These are phyloP conservation scores for Chouioia cunea DNA, from an alignment of 2,888 invertebrate genomes.

Conservation along the genomic window DNA sequence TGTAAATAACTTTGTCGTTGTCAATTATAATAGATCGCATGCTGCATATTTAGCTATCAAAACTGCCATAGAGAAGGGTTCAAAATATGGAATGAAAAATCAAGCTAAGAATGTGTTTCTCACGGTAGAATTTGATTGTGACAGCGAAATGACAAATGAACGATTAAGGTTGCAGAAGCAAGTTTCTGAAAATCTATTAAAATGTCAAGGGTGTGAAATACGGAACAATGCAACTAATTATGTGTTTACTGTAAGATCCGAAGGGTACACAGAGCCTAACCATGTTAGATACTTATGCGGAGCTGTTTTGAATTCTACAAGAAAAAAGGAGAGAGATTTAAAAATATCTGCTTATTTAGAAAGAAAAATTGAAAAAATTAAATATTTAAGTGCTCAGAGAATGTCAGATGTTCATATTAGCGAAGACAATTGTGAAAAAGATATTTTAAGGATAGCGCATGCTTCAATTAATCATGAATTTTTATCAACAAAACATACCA, in stretches of 20 bases:
- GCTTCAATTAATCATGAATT: conserved; percentile 79
- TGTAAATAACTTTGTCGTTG: not conserved
- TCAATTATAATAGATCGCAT: conserved; percentile 20
- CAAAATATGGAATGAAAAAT: conserved; percentile 59
- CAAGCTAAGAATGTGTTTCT: conserved; percentile 32
- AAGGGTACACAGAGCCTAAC: conserved; percentile 57
- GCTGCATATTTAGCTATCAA: conserved; percentile 54
- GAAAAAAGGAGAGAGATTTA: conserved; percentile 70
- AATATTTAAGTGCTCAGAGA: conserved; percentile 74
- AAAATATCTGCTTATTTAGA: conserved; percentile 70
- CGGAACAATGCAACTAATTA: conserved; percentile 63
- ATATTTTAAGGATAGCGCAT: conserved; percentile 74
- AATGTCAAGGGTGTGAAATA: conserved; percentile 54
- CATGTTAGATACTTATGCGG: conserved; percentile 70
- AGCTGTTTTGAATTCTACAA: conserved; percentile 74
- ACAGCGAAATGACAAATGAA: conserved; percentile 62
- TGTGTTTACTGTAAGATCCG: conserved; percentile 68
- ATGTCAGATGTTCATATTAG: conserved; percentile 72
- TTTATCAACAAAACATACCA: conserved; percentile 76
- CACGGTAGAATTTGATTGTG: conserved; percentile 53
- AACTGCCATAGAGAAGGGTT: conserved; percentile 53
- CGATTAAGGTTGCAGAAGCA: conserved; percentile 65
- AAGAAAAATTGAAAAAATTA: conserved; percentile 53
- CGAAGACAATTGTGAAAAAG: conserved; percentile 70
- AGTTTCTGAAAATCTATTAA: conserved; percentile 64